Conservation (phyloP, 2,113 vertebrate species). For the Crotalus tigris region DNA sequence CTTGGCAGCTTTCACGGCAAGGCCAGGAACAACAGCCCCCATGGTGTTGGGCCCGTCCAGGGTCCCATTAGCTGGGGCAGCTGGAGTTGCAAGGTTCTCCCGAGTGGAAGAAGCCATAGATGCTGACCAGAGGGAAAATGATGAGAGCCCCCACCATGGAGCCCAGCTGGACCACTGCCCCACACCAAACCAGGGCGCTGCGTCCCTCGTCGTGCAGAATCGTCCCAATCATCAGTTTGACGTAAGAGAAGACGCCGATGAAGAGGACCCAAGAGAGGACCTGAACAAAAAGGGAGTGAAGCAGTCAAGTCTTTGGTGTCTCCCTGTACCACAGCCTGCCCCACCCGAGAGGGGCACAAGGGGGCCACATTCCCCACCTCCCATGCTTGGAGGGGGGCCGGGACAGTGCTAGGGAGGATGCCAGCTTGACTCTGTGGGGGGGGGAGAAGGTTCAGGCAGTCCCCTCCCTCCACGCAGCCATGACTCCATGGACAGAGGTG, state of each 20-base stretch:
- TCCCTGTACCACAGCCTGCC: background rate
- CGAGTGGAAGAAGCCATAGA: slow-evolving; percentile 69
- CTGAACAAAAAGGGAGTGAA: slow-evolving; percentile 46
- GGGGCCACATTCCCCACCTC: background rate
- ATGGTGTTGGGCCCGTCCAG: background rate
- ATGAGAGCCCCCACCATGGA: slow-evolving; percentile 78
- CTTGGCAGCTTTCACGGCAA: background rate
- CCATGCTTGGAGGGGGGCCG: background rate
- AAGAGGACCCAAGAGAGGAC: slow-evolving; percentile 75
- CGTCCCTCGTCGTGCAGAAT: slow-evolving; percentile 79
- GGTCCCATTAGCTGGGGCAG: slow-evolving; percentile 42
- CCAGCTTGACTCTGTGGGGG: background rate
- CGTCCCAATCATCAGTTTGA: slow-evolving; percentile 79
- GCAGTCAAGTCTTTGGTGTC: background rate
- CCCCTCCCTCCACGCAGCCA: background rate
- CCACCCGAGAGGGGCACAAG: background rate
- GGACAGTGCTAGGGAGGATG: background rate
- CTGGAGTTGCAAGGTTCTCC: slow-evolving; percentile 74
- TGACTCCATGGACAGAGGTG: background rate
- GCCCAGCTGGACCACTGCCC: slow-evolving; percentile 80
- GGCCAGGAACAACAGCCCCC: background rate
- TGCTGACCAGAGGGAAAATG: slow-evolving; percentile 78
- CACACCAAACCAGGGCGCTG: slow-evolving; percentile 81
- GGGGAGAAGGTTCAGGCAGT: background rate
- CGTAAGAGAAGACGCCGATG: slow-evolving; percentile 74